phyloP scores from a whole-genome alignment of 2,797 vertebrate species.

The Epinephelus coioides region DNA sequence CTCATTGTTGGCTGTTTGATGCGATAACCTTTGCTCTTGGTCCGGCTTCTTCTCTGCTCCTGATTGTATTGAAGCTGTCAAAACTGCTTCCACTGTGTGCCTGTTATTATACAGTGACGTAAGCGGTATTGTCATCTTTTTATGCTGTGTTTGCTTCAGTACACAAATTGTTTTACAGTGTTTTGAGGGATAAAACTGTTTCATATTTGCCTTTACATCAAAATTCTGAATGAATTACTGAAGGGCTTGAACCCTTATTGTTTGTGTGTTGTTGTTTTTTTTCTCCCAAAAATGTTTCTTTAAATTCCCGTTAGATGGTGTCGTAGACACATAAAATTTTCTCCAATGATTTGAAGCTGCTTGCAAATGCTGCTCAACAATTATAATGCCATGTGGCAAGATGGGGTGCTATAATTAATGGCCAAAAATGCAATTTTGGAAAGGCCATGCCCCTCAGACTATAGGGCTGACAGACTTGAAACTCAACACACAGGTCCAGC shows the following conservation, averaged over 20 bases:
- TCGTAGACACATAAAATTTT: too few relatives aligned
- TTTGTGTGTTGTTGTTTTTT: too few relatives aligned
- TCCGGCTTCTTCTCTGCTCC: constrained; percentile 61
- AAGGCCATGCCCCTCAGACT: too few relatives aligned
- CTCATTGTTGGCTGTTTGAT: constrained; percentile 34
- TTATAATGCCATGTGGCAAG: too few relatives aligned
- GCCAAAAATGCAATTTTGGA: too few relatives aligned
- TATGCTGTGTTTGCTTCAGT: constrained; percentile 17
- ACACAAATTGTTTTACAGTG: not conserved
- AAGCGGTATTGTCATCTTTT: constrained; percentile 1
- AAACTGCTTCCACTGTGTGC: constrained; percentile 10
- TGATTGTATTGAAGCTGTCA: constrained; percentile 70
- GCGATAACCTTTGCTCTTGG: constrained; percentile 67
- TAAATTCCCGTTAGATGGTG: too few relatives aligned
- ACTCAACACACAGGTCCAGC: too few relatives aligned
- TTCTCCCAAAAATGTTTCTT: too few relatives aligned
- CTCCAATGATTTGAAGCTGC: too few relatives aligned
- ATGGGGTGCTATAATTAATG: too few relatives aligned
- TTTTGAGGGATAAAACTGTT: not conserved
- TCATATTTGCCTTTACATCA: not conserved
- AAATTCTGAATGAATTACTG: not conserved
- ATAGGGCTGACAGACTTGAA: too few relatives aligned
- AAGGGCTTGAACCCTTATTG: not conserved
- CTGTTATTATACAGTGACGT: not conserved
- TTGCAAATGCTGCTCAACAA: too few relatives aligned